These are phyloP conservation scores for Crotalus horridus DNA, from an alignment of 2,113 vertebrate genomes.

Conservation along the genomic window DNA sequence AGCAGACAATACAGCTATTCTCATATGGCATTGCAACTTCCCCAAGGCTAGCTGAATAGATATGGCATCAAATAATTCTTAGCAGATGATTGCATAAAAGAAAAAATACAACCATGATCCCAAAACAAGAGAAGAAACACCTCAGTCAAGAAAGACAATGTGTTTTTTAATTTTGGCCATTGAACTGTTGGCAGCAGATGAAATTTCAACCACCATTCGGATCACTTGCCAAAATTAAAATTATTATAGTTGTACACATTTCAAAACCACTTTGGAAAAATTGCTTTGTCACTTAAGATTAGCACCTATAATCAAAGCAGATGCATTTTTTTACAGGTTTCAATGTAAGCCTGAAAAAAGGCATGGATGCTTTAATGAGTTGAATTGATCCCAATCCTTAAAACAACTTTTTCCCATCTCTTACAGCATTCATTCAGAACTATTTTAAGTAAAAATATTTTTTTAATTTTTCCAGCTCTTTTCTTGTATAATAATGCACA, in stretches of 20 bases:
- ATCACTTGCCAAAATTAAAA: not conserved
- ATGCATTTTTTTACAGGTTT: not conserved
- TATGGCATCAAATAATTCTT: no score
- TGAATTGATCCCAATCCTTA: not conserved
- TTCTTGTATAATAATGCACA: not conserved
- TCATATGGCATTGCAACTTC: not conserved
- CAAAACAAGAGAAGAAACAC: not conserved
- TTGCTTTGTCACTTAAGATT: not conserved
- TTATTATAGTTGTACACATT: not conserved
- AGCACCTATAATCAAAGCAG: not conserved
- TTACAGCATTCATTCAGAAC: not conserved
- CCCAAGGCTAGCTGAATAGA: not conserved
- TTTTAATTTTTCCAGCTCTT: not conserved
- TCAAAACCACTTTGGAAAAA: not conserved
- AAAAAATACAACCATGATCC: not conserved
- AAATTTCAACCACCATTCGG: not conserved
- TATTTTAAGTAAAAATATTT: not conserved
- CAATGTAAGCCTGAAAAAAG: not conserved
- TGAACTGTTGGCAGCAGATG: not conserved
- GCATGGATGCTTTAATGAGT: not conserved
- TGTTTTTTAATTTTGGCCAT: not conserved
- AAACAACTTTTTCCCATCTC: not conserved
- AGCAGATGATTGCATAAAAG: not conserved
- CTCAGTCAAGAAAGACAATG: not conserved
- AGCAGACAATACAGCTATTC: not conserved